phyloP scores from a whole-genome alignment of 2,797 vertebrate genomes.

The Lerista edwardsae region DNA sequence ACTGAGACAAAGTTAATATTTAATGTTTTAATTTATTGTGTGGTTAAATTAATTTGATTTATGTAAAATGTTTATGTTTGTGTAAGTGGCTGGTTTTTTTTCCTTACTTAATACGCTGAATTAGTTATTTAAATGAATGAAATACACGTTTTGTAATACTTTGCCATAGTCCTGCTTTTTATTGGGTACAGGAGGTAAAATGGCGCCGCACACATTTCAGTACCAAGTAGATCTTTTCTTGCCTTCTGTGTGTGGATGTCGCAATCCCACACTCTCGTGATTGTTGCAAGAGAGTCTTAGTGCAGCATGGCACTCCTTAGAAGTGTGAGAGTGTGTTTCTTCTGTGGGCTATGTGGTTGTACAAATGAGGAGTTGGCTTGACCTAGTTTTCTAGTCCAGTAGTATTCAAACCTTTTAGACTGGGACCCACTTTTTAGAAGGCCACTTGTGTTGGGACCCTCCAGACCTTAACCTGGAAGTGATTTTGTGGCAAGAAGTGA shows the following conservation, averaged over 20 bases:
- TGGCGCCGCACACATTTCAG: neutral
- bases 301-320: neutral
- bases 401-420: no score
- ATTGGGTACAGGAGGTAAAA: neutral
- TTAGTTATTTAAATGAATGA: constrained; percentile 75
- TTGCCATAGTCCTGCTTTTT: neutral
- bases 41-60: constrained; percentile 84
- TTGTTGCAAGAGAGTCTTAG: neutral
- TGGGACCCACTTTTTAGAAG: no score
- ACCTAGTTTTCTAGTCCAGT: no score
- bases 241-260: no score
- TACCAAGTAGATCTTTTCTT: neutral
- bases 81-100: constrained; percentile 68
- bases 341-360: neutral
- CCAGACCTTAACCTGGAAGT: no score
- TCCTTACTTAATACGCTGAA: constrained; percentile 58
- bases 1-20: constrained; percentile 83
- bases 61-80: constrained; percentile 65
- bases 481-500: no score
- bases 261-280: neutral
- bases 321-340: neutral
- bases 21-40: constrained; percentile 86
- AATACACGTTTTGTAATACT: constrained; percentile 57
- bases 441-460: no score
- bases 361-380: no score